These are phyloP conservation scores for Drosophila borealis DNA, from an alignment of 2,888 invertebrate species.

Conservation along the genomic window DNA sequence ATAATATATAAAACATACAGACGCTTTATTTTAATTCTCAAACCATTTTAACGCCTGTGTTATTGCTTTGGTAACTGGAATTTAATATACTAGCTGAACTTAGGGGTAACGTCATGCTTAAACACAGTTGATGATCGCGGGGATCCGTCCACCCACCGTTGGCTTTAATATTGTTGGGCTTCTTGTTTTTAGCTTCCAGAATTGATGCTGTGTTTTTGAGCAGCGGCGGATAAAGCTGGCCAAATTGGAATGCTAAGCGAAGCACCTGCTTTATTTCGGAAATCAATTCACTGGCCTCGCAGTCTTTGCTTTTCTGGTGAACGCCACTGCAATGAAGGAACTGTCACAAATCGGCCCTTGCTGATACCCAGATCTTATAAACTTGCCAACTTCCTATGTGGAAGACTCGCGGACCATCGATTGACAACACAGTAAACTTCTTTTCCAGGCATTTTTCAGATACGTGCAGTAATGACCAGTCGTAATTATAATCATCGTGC, in stretches of 20 bases:
- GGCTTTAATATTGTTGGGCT: slow-evolving; percentile 88
- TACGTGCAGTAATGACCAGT: slow-evolving; percentile 96
- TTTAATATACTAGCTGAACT: too few relatives aligned
- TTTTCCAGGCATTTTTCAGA: slow-evolving; percentile 92
- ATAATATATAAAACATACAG: too few relatives aligned
- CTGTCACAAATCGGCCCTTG: too few relatives aligned
- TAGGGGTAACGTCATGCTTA: slow-evolving; percentile 78
- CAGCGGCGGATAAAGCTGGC: slow-evolving; percentile 89
- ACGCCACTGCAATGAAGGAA: slow-evolving; percentile 88
- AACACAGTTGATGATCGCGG: slow-evolving; percentile 92
- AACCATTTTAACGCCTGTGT: too few relatives aligned
- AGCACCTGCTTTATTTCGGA: slow-evolving; percentile 87
- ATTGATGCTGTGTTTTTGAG: slow-evolving; percentile 85
- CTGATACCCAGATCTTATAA: background rate
- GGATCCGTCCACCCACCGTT: slow-evolving; percentile 99
- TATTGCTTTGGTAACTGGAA: too few relatives aligned
- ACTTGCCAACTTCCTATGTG: slow-evolving; percentile 99
- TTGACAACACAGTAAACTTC: slow-evolving; percentile 93
- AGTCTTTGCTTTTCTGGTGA: too few relatives aligned
- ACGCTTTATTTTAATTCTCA: too few relatives aligned
- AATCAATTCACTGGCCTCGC: too few relatives aligned
- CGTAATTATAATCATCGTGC: slow-evolving; percentile 99
- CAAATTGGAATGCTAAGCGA: slow-evolving; percentile 83
- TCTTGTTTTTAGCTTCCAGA: slow-evolving; percentile 86
- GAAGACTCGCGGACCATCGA: slow-evolving; percentile 96